phyloP scores from a whole-genome alignment of 2,797 vertebrate genomes.

The Benthosema pterotum region DNA sequence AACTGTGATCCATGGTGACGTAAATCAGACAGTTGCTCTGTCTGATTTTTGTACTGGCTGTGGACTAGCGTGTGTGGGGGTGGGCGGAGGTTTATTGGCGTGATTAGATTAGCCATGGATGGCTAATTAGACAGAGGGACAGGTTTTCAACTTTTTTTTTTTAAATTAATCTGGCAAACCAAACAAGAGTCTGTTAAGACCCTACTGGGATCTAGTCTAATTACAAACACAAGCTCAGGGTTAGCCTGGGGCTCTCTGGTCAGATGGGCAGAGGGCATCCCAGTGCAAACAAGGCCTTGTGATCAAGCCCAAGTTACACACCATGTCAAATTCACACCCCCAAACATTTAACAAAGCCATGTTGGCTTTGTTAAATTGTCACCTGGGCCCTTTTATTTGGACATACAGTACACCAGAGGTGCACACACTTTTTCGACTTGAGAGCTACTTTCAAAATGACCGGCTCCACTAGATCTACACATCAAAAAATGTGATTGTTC shows the following conservation, averaged over 20 bases:
- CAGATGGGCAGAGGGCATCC: slow-evolving; percentile 26
- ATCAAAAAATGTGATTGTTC: no score
- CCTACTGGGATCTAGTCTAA: slow-evolving; percentile 44
- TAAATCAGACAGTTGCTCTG: slow-evolving; percentile 5
- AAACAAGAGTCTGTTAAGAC: slow-evolving; percentile 48
- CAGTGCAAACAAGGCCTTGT: not conserved
- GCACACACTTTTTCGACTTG: no score
- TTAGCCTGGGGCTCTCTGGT: slow-evolving; percentile 38
- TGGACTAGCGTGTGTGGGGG: slow-evolving; percentile 17
- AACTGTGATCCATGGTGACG: slow-evolving; percentile 14
- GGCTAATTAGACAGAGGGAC: slow-evolving; percentile 68
- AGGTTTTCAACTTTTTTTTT: slow-evolving; percentile 69
- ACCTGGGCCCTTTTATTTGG: not conserved
- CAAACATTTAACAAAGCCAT: no score
- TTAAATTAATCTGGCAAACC: slow-evolving; percentile 61
- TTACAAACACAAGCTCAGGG: slow-evolving; percentile 46
- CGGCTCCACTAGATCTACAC: no score
- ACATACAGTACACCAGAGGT: no score
- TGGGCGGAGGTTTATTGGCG: slow-evolving; percentile 62
- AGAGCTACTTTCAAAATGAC: no score
- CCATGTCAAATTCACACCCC: no score
- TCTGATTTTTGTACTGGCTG: slow-evolving; percentile 7
- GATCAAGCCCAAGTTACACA: not conserved
- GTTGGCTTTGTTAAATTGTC: no score
- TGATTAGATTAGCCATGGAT: slow-evolving; percentile 65